Conservation (phyloP, 2,113 vertebrate genomes). For the Alouatta palliata region DNA sequence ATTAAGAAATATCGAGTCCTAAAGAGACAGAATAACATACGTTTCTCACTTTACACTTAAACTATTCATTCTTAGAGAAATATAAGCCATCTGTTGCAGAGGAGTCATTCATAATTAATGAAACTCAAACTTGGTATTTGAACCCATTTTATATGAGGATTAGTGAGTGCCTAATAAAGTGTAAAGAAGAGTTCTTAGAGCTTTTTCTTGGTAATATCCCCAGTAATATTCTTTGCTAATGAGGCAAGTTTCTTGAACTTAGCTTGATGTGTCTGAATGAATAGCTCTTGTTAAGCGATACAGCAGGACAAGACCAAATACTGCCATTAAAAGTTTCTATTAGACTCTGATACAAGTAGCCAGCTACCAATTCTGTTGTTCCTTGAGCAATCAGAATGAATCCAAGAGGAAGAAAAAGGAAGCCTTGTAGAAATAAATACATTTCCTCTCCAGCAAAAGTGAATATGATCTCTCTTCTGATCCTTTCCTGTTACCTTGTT, state of each 20-base stretch:
- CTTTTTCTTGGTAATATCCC: slow-evolving; percentile 18
- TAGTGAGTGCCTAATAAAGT: background rate
- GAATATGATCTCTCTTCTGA: background rate
- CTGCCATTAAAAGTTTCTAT: background rate
- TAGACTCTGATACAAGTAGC: background rate
- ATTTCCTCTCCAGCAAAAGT: slow-evolving; percentile 24
- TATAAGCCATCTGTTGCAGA: slow-evolving; percentile 61
- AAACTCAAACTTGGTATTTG: slow-evolving; percentile 58
- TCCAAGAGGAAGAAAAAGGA: background rate
- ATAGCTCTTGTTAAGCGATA: background rate
- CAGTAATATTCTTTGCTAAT: background rate
- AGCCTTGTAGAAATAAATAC: background rate
- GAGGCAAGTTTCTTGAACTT: background rate
- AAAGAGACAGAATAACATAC: background rate
- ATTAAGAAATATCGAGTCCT: background rate
- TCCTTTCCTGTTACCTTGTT: slow-evolving; percentile 7
- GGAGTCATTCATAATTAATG: slow-evolving; percentile 73
- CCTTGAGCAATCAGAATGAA: background rate
- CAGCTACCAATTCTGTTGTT: background rate
- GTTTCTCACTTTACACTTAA: background rate
- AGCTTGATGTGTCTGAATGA: background rate
- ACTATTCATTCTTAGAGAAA: slow-evolving; percentile 45
- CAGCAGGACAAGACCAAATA: background rate
- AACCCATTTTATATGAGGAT: slow-evolving; percentile 53
- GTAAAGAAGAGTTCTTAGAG: background rate